phyloP scores from a whole-genome alignment of 2,888 invertebrate species.

The Panorpa germanica region DNA sequence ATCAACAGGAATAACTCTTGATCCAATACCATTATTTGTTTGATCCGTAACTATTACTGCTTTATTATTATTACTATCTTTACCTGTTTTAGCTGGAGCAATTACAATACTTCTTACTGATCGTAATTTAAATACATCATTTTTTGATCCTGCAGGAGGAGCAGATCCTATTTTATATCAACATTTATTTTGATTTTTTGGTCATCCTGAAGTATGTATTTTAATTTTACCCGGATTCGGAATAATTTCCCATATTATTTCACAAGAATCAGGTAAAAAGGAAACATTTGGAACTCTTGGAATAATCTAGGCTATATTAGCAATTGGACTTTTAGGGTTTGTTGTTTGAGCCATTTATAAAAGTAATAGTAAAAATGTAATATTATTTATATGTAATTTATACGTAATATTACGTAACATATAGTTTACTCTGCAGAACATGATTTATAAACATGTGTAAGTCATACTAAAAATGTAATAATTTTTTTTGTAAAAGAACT shows the following conservation, averaged over 20 bases:
- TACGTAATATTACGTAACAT: too few relatives aligned
- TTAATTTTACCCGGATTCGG: conserved; percentile 70
- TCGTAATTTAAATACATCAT: conserved; percentile 62
- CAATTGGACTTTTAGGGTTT: conserved; percentile 67
- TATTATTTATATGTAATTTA: too few relatives aligned
- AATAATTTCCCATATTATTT: conserved; percentile 60
- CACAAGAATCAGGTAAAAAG: conserved; percentile 53
- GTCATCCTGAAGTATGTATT: conserved; percentile 76
- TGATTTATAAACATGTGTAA: too few relatives aligned
- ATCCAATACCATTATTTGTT: conserved; percentile 50
- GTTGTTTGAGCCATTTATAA: conserved; percentile 74
- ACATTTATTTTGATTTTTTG: conserved; percentile 79
- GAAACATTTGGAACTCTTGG: conserved; percentile 52
- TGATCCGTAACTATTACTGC: conserved; percentile 53
- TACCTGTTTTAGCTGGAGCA: conserved; percentile 61
- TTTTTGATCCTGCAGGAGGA: conserved; percentile 63
- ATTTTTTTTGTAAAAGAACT: too few relatives aligned
- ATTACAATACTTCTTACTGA: conserved; percentile 65
- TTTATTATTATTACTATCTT: conserved; percentile 39
- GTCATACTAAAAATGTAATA: too few relatives aligned
- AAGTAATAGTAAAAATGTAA: too few relatives aligned
- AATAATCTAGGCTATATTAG: conserved; percentile 70
- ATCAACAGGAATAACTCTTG: conserved; percentile 33
- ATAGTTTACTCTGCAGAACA: too few relatives aligned
- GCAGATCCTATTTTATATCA: conserved; percentile 67